Evolutionary conservation across 2,113 vertebrate species (phyloP).

Genomic region (Petaurus breviceps): DNA sequence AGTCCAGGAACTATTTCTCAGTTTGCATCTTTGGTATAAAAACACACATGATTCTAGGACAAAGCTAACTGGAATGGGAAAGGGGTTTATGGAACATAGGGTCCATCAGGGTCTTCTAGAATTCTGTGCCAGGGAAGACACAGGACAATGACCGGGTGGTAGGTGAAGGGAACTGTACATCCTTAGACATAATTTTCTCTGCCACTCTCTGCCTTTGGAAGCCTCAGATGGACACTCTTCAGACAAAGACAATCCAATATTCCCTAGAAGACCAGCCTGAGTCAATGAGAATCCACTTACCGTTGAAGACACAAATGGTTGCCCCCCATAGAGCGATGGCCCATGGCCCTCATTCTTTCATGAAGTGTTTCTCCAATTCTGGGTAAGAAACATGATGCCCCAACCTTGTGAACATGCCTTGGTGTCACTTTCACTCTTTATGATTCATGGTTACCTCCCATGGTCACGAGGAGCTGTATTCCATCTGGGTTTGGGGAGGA

Average conservation of each 20-base stretch:
- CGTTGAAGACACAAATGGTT: not conserved
- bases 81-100: not conserved
- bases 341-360: slow-evolving; percentile 35
- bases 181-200: slow-evolving; percentile 21
- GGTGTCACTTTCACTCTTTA: not conserved
- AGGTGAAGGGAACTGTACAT: not conserved
- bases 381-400: slow-evolving; percentile 40
- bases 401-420: slow-evolving; percentile 29
- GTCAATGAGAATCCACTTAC: not conserved
- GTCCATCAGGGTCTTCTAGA: not conserved
- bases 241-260: not conserved
- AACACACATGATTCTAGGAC: not conserved
- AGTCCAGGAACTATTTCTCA: not conserved
- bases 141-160: not conserved
- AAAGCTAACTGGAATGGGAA: not conserved
- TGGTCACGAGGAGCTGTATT: slow-evolving; percentile 25
- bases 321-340: slow-evolving; percentile 4
- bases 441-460: slow-evolving; percentile 53
- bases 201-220: not conserved
- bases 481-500: not conserved
- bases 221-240: not conserved
- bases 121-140: not conserved
- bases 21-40: not conserved
- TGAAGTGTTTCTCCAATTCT: slow-evolving; percentile 47
- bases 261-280: slow-evolving; percentile 23